Percentiles rank a stretch among this genome's conserved stretches.
Conservation (phyloP, 2,888 invertebrate genomes). For the Linnaemya vulpina region DNA sequence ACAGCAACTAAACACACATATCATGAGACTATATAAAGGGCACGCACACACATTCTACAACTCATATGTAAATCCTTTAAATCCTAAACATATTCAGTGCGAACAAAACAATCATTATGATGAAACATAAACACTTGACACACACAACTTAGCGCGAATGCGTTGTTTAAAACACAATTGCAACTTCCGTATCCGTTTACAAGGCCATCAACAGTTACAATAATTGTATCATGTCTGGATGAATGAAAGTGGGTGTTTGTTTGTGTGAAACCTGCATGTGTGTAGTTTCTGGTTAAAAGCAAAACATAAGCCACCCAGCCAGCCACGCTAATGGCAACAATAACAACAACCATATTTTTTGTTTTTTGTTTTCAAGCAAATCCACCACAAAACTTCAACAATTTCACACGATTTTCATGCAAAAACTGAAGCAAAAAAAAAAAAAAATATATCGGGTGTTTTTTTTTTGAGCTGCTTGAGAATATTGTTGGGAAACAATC, state of each 20-base stretch:
- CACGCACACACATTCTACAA: constrained; percentile 20
- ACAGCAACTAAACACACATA: constrained; percentile 19
- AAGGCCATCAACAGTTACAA: constrained; percentile 57
- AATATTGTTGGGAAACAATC: no score
- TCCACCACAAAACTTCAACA: constrained; percentile 79
- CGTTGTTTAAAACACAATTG: constrained; percentile 53
- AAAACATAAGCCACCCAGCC: constrained; percentile 46
- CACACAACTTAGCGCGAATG: constrained; percentile 61
- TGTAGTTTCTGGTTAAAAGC: constrained; percentile 19
- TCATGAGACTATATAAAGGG: constrained; percentile 14
- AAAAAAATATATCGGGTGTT: no score
- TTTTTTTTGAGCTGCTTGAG: no score
- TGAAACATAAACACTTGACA: constrained; percentile 68
- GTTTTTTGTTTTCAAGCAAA: constrained; percentile 55
- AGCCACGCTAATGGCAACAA: constrained; percentile 42
- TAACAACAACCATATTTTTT: constrained; percentile 21
- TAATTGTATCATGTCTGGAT: neutral
- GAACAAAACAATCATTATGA: constrained; percentile 71
- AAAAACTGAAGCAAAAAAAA: constrained; percentile 35
- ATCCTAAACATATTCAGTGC: constrained; percentile 70
- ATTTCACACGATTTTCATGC: constrained; percentile 79
- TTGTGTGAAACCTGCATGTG: constrained; percentile 21
- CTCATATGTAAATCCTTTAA: constrained; percentile 22
- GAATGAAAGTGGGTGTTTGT: neutral
- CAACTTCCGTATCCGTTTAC: constrained; percentile 71